Evolutionary conservation across 2,888 invertebrate species (phyloP).

Genomic region (Epinotia brunnichana): DNA sequence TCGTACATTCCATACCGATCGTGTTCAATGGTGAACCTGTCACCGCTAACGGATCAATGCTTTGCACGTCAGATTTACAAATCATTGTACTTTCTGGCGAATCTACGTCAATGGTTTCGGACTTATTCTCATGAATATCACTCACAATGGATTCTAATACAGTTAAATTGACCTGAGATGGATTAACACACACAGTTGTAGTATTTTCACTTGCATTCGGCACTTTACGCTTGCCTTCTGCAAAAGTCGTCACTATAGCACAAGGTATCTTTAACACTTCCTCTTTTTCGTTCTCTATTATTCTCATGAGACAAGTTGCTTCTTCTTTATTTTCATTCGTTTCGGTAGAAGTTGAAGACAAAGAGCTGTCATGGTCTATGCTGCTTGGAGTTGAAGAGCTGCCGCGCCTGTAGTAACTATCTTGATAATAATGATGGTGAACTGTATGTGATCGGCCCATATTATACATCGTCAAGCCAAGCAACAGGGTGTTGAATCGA

Average conservation of each 20-base stretch:
- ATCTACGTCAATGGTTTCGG: background rate
- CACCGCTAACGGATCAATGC: conserved; percentile 11
- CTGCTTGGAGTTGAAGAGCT: background rate
- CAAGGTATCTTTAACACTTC: conserved; percentile 36
- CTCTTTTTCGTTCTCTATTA: conserved; percentile 27
- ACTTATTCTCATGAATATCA: background rate
- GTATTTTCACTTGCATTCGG: conserved; percentile 1
- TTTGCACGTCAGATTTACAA: background rate
- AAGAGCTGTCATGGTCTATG: background rate
- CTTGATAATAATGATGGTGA: conserved; percentile 27
- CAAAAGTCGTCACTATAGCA: conserved; percentile 39
- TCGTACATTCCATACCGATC: background rate
- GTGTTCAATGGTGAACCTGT: conserved; percentile 10
- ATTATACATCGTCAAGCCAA: conserved; percentile 35
- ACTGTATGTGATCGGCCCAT: conserved; percentile 26
- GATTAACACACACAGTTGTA: conserved; percentile 24
- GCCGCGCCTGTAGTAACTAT: conserved; percentile 28
- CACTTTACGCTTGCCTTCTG: background rate
- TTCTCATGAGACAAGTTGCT: conserved; percentile 29
- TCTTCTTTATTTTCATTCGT: conserved; percentile 10
- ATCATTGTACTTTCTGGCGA: background rate
- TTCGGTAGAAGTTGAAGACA: background rate
- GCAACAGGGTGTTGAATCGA: conserved; percentile 28
- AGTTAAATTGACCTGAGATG: background rate
- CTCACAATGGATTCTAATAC: background rate